Base-by-base conservation (phyloP, 2,113 vertebrate genomes). In the Micromys minutus region DNA sequence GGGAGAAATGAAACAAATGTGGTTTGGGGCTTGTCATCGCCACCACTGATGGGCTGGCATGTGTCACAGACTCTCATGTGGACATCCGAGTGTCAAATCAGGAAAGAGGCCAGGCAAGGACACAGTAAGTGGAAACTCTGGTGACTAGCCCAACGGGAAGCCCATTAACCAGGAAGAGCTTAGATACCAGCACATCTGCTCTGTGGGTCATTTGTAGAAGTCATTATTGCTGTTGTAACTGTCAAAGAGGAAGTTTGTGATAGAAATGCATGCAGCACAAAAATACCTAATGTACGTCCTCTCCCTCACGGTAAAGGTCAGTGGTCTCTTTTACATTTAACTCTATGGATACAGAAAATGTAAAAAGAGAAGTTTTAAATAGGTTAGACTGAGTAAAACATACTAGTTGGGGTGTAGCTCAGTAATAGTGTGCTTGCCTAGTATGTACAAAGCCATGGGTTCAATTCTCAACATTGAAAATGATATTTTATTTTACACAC, bases 1-100 rank as follows among this genome's bases (percentile, higher is more conserved):
- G 94, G 96, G 94, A 92, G 93, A 96, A 98, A 98, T 98, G 98
- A 97, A 98, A 98, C 96, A 97, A 98, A 97, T 47, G 47, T 67
- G 61, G 76, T 61, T 94, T 90, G 52, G 84, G 22, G 85, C 98
- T 98, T 93, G 50, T 99, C 99, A 99, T 98, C 98, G 93, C 98
- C 98, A 97, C 97, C 95, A 69, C 61, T 76, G 96, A 99, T 99
- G 99, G 98, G 96, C 99, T 99, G 99, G 98, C 97, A 98, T 99
- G 98, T 99, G 98, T 99, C 99, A 99, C 87, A 91, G 98, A 96
- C 98, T 98, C 97, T 97, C 93, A 95, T 5, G 34, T 95, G 24
- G 98, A 98, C 97, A 98, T 95, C 15, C 36, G 94, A 94, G 96
- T 97, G 97, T 97, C 97, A 98, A 98, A 94, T 81, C 97, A 95